These are phyloP conservation scores for Fabriciana adippe DNA, from an alignment of 2,888 invertebrate species.

Conservation along the genomic window DNA sequence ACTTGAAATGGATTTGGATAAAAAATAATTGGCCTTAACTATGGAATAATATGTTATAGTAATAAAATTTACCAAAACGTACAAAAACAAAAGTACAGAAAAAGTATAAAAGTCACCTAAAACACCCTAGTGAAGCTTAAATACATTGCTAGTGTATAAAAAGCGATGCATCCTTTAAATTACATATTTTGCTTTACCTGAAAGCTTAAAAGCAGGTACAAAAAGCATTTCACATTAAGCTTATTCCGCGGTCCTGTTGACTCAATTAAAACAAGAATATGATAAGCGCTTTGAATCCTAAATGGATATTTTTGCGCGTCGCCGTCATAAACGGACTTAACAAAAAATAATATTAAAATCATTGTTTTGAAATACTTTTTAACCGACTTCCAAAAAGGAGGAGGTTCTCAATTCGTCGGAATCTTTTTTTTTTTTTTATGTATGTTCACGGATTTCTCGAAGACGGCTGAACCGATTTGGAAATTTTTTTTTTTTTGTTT, in stretches of 20 bases:
- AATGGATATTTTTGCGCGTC: conserved; percentile 35
- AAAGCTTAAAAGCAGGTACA: conserved; percentile 17
- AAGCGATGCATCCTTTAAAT: background rate
- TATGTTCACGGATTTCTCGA: too few species aligned
- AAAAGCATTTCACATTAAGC: conserved; percentile 28
- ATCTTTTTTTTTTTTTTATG: too few species aligned
- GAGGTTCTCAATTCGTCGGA: too few species aligned
- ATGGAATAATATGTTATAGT: too few species aligned
- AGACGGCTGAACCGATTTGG: too few species aligned
- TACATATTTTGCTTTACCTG: conserved; percentile 10
- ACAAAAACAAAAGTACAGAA: too few species aligned
- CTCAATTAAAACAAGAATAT: conserved; percentile 38
- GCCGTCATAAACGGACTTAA: conserved; percentile 3
- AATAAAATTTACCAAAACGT: too few species aligned
- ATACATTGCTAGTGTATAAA: background rate
- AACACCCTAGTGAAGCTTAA: background rate
- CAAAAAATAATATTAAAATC: conserved; percentile 5
- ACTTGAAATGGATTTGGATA: too few species aligned
- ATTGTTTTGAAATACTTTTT: background rate
- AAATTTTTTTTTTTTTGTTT: too few species aligned
- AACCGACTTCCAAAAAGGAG: too few species aligned
- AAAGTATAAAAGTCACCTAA: background rate
- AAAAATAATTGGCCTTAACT: too few species aligned
- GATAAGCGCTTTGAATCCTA: conserved; percentile 36
- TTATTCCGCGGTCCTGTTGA: conserved; percentile 32